Conservation (phyloP, 2,113 vertebrate species). For the Zosterops japonicus region DNA sequence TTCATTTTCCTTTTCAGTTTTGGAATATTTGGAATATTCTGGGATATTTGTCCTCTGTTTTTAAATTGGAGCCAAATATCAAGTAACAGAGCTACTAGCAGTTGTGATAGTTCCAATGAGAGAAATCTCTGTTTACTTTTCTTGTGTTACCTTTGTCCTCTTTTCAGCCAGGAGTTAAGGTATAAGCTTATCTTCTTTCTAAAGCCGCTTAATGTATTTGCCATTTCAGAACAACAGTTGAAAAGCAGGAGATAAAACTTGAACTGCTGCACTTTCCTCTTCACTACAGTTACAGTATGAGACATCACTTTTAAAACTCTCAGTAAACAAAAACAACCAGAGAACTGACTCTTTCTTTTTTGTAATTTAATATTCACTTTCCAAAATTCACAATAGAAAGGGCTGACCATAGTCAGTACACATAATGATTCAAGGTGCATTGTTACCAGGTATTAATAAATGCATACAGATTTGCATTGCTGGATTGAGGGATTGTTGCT, state of each 20-base stretch:
- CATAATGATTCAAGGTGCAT: background rate
- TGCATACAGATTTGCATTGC: background rate
- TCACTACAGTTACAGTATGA: background rate
- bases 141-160: background rate
- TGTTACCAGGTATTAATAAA: background rate
- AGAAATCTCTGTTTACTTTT: background rate
- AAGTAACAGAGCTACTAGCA: background rate
- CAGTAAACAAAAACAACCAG: background rate
- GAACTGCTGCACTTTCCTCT: background rate
- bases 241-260: constrained; percentile 12
- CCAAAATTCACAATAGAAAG: background rate
- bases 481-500: background rate
- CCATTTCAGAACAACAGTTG: background rate
- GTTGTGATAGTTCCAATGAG: background rate
- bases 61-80: background rate
- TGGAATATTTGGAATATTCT: background rate
- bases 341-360: background rate
- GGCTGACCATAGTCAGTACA: background rate
- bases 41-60: background rate
- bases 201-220: constrained; percentile 39
- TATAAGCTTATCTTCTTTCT: constrained; percentile 3
- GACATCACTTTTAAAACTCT: background rate
- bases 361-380: background rate
- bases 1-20: background rate
- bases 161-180: background rate